Evolutionary conservation across 2,888 invertebrate genomes (phyloP).

Genomic region (Machimus rusticus): DNA sequence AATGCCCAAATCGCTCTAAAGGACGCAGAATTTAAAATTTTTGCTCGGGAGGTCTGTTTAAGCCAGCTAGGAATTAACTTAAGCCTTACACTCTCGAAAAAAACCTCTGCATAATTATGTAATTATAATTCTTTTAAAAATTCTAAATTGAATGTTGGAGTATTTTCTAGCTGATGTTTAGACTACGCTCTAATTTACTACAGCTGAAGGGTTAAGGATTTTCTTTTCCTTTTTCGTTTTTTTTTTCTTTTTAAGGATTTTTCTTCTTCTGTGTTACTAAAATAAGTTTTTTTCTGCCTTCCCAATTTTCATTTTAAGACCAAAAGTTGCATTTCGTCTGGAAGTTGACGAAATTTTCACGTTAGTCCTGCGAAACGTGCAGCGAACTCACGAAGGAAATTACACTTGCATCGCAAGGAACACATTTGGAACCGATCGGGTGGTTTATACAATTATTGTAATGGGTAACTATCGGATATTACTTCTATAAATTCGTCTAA

Average conservation of each 20-base stretch:
- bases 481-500: not conserved
- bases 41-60: too few species aligned
- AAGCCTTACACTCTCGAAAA: too few species aligned
- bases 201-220: not conserved
- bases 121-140: too few species aligned
- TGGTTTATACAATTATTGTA: conserved; percentile 65
- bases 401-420: conserved; percentile 67
- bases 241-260: not conserved
- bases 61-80: too few species aligned
- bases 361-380: conserved; percentile 64
- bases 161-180: too few species aligned
- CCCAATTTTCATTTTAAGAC: conserved; percentile 42
- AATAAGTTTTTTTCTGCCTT: not conserved
- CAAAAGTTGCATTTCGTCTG: conserved; percentile 57
- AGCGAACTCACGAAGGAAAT: conserved; percentile 66
- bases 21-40: too few species aligned
- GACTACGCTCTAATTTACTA: too few species aligned
- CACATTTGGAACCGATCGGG: conserved; percentile 65
- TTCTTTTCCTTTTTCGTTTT: not conserved
- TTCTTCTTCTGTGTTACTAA: not conserved
- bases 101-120: too few species aligned
- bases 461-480: conserved; percentile 62
- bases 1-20: too few species aligned
- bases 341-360: conserved; percentile 65
- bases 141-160: too few species aligned